These are phyloP conservation scores for Agrenia bidenticulata DNA, from an alignment of 2,888 invertebrate genomes.

Conservation along the genomic window DNA sequence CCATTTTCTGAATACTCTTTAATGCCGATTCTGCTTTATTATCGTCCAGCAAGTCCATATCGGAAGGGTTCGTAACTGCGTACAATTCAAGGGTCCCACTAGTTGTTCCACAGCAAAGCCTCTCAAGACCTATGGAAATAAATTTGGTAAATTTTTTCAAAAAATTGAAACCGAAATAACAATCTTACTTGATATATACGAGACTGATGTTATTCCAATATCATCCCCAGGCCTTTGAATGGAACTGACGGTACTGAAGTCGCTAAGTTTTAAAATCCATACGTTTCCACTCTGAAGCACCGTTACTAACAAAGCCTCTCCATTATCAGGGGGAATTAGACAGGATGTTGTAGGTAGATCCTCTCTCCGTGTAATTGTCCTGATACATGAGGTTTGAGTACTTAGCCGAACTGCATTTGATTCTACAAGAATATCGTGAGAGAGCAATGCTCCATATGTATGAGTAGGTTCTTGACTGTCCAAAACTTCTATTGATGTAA, in stretches of 20 bases:
- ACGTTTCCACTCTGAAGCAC: conserved; percentile 42
- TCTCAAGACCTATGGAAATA: conserved; percentile 66
- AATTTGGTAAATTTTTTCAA: neutral
- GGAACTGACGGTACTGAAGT: conserved; percentile 27
- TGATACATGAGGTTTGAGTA: conserved; percentile 65
- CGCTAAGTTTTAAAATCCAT: conserved; percentile 33
- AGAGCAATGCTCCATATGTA: conserved; percentile 58
- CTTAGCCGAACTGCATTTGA: conserved; percentile 61
- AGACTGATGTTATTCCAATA: conserved; percentile 67
- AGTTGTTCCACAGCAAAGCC: conserved; percentile 79
- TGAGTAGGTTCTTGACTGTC: conserved; percentile 1
- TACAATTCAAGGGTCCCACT: conserved; percentile 81
- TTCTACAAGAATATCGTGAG: conserved; percentile 63
- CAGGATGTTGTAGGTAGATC: conserved; percentile 72
- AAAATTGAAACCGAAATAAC: too few species aligned
- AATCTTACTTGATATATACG: conserved; percentile 76
- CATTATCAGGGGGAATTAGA: conserved; percentile 64
- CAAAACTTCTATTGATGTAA: conserved; percentile 16
- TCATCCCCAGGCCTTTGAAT: conserved; percentile 32
- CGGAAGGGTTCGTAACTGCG: conserved; percentile 63
- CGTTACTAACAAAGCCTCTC: conserved; percentile 54
- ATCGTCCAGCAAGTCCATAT: conserved; percentile 70
- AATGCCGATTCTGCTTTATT: neutral
- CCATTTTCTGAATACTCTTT: conserved; percentile 31
- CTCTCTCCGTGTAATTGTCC: conserved; percentile 63